These are phyloP conservation scores for Cyprinodon variegatus DNA, from an alignment of 2,113 vertebrate genomes.

Conservation along the genomic window DNA sequence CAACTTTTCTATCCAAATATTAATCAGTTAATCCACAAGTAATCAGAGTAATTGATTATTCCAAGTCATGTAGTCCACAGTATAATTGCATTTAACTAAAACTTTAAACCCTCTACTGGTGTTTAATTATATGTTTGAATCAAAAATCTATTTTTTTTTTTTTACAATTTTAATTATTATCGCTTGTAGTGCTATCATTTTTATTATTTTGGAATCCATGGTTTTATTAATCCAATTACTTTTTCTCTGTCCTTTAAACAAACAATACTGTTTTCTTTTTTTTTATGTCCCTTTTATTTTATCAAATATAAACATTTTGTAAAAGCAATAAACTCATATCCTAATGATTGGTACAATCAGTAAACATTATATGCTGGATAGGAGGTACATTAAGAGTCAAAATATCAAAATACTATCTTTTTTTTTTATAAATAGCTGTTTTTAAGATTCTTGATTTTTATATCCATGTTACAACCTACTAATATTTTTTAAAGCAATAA, in stretches of 20 bases:
- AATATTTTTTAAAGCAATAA: background rate
- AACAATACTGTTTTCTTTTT: background rate
- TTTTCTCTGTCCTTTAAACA: too few species aligned
- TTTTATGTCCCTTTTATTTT: background rate
- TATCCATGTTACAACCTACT: background rate
- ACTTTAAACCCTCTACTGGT: background rate
- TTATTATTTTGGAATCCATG: background rate
- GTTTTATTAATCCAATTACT: too few species aligned
- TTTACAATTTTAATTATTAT: background rate
- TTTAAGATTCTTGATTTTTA: background rate
- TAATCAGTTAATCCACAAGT: too few species aligned
- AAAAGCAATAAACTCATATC: too few species aligned
- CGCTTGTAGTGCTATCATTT: background rate
- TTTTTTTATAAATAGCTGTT: background rate
- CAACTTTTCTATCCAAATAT: too few species aligned
- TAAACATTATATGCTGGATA: too few species aligned
- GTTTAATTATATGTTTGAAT: background rate
- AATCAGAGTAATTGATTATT: too few species aligned
- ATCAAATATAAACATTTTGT: too few species aligned
- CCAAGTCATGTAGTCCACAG: too few species aligned
- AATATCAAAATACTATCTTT: background rate
- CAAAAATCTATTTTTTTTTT: background rate
- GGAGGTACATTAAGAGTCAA: background rate
- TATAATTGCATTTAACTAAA: background rate
- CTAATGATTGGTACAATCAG: too few species aligned